Evolutionary conservation across 2,113 vertebrate species (phyloP).

Genomic region (Callospermophilus lateralis): DNA sequence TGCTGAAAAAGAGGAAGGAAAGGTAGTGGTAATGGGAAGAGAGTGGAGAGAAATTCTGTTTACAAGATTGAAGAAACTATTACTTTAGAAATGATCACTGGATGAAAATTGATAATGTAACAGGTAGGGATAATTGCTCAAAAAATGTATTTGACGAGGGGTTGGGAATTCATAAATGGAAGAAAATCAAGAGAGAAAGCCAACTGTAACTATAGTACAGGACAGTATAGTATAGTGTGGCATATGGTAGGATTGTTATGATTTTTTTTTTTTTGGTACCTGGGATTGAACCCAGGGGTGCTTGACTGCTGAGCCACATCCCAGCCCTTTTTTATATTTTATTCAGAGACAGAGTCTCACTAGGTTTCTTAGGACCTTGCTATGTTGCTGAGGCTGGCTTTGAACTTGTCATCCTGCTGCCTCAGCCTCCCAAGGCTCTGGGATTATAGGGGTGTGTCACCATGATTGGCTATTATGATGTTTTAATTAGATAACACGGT

Average conservation of each 20-base stretch:
- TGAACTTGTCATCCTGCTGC: too few relatives aligned
- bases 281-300: too few relatives aligned
- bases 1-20: conserved; percentile 13
- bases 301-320: too few relatives aligned
- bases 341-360: too few relatives aligned
- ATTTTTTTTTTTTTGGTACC: not conserved
- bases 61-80: not conserved
- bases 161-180: not conserved
- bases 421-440: too few relatives aligned
- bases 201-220: not conserved
- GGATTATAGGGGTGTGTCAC: too few relatives aligned
- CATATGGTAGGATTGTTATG: not conserved
- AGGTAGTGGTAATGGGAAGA: not conserved
- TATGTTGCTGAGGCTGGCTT: too few relatives aligned
- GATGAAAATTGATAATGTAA: not conserved
- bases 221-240: not conserved
- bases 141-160: not conserved
- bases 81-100: not conserved
- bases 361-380: too few relatives aligned
- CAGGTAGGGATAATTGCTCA: not conserved
- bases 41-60: not conserved
- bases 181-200: not conserved
- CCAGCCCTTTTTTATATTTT: too few relatives aligned
- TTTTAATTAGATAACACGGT: not conserved
- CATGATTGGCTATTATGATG: not conserved